A percentile compares a stretch with the other conserved stretches of the same genome.
These are phyloP conservation scores for Xiphophorus birchmanni DNA, from an alignment of 2,797 vertebrate genomes.

Conservation along the genomic window DNA sequence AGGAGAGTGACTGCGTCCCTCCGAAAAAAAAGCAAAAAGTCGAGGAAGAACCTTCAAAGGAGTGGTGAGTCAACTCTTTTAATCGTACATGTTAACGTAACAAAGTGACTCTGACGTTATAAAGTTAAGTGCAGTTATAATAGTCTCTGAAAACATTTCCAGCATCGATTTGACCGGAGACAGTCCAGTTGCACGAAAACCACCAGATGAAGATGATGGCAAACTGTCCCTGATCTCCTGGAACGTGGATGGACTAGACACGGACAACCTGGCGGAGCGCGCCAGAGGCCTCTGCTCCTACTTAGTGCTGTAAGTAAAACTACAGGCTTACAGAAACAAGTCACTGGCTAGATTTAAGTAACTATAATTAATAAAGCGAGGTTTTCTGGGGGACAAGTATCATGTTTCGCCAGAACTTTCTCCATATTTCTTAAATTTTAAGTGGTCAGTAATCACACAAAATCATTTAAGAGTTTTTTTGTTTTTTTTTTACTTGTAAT, in stretches of 20 bases:
- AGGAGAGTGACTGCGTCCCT: constrained; percentile 29
- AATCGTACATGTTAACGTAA: neutral
- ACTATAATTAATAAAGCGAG: neutral
- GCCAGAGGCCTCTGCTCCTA: constrained; percentile 89
- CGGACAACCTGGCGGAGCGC: constrained; percentile 84
- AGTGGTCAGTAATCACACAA: neutral
- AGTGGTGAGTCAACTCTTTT: constrained; percentile 49
- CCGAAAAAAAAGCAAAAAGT: constrained; percentile 61
- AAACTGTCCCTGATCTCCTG: constrained; percentile 90
- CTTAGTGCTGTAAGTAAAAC: constrained; percentile 86
- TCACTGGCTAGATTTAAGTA: neutral
- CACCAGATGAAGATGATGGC: constrained; percentile 75
- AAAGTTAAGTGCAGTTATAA: neutral
- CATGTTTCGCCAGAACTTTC: neutral
- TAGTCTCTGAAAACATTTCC: constrained; percentile 21
- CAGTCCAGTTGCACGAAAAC: constrained; percentile 69
- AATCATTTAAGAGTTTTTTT: neutral
- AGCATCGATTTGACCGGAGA: constrained; percentile 90
- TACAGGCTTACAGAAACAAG: neutral
- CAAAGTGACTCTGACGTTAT: neutral
- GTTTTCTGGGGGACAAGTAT: neutral
- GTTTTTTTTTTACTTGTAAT: neutral
- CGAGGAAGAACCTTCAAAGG: constrained; percentile 31
- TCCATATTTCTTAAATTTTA: neutral
- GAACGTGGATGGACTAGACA: constrained; percentile 94